A percentile compares a stretch with the other conserved stretches of the same genome.
These are phyloP conservation scores for Stenolophus ochropezus DNA, from an alignment of 2,888 invertebrate species.

Conservation along the genomic window DNA sequence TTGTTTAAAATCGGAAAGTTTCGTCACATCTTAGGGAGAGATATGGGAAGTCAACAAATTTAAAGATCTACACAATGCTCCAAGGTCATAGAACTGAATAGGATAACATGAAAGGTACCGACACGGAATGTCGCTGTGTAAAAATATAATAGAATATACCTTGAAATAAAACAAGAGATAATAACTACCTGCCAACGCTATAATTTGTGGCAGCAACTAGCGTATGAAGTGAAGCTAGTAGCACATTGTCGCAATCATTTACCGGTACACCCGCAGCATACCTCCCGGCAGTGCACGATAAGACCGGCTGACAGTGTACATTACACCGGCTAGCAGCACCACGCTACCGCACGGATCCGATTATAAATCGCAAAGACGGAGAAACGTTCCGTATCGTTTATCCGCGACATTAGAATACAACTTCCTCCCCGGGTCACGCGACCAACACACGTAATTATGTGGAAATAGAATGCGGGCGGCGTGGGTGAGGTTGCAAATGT, in stretches of 20 bases:
- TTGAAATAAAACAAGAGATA: no score
- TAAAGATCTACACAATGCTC: no score
- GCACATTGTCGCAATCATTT: background rate
- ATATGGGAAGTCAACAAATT: no score
- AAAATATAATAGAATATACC: no score
- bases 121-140: no score
- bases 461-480: background rate
- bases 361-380: conserved; percentile 38
- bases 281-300: background rate
- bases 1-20: no score
- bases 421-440: conserved; percentile 54
- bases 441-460: conserved; percentile 44
- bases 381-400: conserved; percentile 50
- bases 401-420: conserved; percentile 54
- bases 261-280: background rate
- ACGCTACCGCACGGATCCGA: conserved; percentile 1
- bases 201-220: no score
- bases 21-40: no score
- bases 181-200: no score
- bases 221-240: no score
- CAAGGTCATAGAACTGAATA: no score
- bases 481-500: background rate
- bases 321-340: background rate
- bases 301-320: conserved; percentile 4
- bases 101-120: no score